Evolutionary conservation across 2,888 invertebrate genomes (phyloP), one percentile per base, ranked within the genome.

Genomic region (Torymus auratus): DNA sequence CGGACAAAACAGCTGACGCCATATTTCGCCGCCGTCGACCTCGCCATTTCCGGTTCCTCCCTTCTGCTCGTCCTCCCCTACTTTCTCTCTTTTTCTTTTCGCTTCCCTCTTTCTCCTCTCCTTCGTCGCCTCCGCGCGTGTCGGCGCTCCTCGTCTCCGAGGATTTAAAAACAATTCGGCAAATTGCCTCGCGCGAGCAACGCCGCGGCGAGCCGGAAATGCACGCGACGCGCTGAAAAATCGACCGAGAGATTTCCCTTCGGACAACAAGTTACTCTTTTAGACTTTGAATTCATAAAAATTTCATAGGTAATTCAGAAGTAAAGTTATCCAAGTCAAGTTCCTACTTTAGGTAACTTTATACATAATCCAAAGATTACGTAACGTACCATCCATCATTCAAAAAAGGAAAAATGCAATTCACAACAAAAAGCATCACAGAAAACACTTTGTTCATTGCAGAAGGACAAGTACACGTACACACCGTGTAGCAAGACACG

Each of bases 91-190:
- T 55, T 83, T 78, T 17, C 75, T 83, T 67, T 79, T 41, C 55
- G 76, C 77, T 71, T 62, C 69, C 69, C 62, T 78, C 55, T 62
- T 65, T 78, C 58, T 65, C 72, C 72, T 64, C 69, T 69, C 64
- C 69, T 82, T 56, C 74, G 69, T 73, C 75, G 20, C 53, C 71
- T 17, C 52, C 62, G 53, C 41, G 41, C 41, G 41, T 41, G 41
- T 41, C 41, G 41, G 62, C 74, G 60, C n/a, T 81, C 83, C 82
- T 86, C 85, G 86, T 86, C 85, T 85, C 84, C 84, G 82, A 87
- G 87, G 88, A 88, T 90, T 89, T 88, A 89, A 88, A 89, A 88
- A 89, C 89, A 89, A 90, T 89, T 89, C 87, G 86, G 86, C 86
- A 88, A 89, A 89, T 90, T 89, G 88, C 87, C 17, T 71, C 20